Evolutionary conservation across 2,797 vertebrate genomes (phyloP).

Genomic region (Eremophila alpestris): DNA sequence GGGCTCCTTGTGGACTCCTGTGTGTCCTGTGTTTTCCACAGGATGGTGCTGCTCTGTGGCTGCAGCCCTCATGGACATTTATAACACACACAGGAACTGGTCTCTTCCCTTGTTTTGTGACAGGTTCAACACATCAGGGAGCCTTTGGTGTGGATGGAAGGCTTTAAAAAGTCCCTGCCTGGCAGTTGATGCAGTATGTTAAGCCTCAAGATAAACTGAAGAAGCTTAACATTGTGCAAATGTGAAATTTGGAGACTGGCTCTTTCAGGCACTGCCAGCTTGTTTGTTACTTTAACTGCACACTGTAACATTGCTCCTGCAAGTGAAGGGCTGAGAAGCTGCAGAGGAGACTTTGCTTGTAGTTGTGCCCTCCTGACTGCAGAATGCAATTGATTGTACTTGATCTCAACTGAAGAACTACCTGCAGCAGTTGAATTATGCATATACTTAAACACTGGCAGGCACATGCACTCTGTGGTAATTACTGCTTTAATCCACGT

Average conservation of each 20-base stretch:
- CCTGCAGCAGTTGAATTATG: neutral
- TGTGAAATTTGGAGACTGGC: accelerated
- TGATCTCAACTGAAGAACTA: neutral
- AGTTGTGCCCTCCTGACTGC: neutral
- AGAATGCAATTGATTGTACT: neutral
- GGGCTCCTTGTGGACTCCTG: neutral
- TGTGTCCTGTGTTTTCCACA: neutral
- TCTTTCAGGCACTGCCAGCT: neutral
- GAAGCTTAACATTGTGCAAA: neutral
- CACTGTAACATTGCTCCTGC: neutral
- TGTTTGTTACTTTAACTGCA: neutral
- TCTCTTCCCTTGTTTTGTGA: neutral
- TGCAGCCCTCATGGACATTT: neutral
- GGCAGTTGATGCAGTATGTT: neutral
- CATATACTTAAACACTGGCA: neutral
- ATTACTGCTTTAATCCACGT: neutral
- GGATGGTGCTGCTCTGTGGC: accelerated
- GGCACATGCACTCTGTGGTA: neutral
- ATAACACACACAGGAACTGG: accelerated
- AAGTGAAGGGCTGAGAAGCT: neutral
- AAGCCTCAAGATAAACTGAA: neutral
- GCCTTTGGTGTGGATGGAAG: neutral
- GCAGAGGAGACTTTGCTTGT: neutral
- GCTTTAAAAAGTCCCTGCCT: neutral
- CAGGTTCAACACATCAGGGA: neutral